Percentiles rank a stretch among this genome's conserved stretches.
Evolutionary conservation across 2,888 invertebrate species (phyloP).

Genomic region (Luperina nickerlii): DNA sequence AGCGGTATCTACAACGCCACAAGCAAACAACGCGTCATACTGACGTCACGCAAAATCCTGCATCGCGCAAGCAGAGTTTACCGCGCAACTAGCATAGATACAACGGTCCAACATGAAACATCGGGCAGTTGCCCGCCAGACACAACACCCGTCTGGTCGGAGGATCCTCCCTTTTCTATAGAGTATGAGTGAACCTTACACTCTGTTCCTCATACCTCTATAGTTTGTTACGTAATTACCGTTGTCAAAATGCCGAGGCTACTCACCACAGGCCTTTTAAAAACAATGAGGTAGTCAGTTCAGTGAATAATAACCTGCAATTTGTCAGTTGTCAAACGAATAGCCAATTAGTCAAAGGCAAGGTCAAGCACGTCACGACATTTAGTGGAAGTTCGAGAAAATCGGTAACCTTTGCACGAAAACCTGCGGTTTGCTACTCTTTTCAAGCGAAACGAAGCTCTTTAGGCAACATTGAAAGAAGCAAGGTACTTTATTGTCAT

Average conservation of each 20-base stretch:
- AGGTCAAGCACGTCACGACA: neutral
- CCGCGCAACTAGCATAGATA: too few species aligned
- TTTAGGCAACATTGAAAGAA: neutral
- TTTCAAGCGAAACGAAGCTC: neutral
- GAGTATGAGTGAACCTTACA: too few species aligned
- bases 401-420: constrained; percentile 21
- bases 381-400: neutral
- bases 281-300: constrained; percentile 2
- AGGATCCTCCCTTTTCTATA: too few species aligned
- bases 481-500: neutral
- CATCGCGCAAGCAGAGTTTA: too few species aligned
- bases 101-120: too few species aligned
- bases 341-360: neutral
- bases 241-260: neutral
- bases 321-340: constrained; percentile 12
- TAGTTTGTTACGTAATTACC: neutral
- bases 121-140: too few species aligned
- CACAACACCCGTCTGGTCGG: too few species aligned
- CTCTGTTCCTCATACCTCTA: too few species aligned
- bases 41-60: too few species aligned
- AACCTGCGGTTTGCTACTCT: constrained; percentile 16
- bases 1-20: too few species aligned
- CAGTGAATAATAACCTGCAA: constrained; percentile 7
- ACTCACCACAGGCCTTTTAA: neutral
- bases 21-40: too few species aligned